Conservation (phyloP, 2,888 invertebrate genomes). For the Eupithecia vulgata region DNA sequence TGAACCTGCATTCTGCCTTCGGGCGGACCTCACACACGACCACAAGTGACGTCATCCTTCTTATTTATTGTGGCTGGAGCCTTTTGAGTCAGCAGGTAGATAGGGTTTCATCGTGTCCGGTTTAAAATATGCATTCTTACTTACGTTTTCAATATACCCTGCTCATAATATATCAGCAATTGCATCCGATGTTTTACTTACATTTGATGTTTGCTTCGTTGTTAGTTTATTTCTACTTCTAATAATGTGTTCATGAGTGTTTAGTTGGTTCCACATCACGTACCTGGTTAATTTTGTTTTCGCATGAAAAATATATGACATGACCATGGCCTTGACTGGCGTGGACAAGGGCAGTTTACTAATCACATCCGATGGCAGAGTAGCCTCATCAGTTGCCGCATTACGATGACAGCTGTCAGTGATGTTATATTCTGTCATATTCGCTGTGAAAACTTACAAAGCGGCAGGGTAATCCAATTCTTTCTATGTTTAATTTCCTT, state of each 20-base stretch:
- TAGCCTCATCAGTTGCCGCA: conserved; percentile 65
- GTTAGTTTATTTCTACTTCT: background rate
- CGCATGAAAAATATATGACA: conserved; percentile 47
- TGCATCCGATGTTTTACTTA: background rate
- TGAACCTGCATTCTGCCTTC: conserved; percentile 30
- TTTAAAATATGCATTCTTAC: background rate
- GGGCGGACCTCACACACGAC: conserved; percentile 36
- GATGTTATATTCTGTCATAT: conserved; percentile 43
- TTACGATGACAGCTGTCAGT: conserved; percentile 56
- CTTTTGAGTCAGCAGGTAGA: conserved; percentile 8
- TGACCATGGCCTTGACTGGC: conserved; percentile 59
- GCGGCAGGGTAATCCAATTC: background rate
- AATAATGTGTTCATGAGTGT: conserved; percentile 9
- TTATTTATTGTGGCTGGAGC: conserved; percentile 19
- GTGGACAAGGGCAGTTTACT: conserved; percentile 56
- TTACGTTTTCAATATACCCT: background rate
- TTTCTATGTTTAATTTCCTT: background rate
- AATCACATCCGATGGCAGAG: conserved; percentile 61
- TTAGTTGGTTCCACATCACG: conserved; percentile 26
- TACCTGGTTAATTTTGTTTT: conserved; percentile 45
- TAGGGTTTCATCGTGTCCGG: background rate
- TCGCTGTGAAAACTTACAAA: conserved; percentile 21
- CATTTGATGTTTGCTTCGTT: background rate
- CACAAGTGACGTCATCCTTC: conserved; percentile 31
- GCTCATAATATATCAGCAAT: background rate